Conservation (phyloP, 1,140 invertebrate genomes). For the Drosophila pruinosa region DNA sequence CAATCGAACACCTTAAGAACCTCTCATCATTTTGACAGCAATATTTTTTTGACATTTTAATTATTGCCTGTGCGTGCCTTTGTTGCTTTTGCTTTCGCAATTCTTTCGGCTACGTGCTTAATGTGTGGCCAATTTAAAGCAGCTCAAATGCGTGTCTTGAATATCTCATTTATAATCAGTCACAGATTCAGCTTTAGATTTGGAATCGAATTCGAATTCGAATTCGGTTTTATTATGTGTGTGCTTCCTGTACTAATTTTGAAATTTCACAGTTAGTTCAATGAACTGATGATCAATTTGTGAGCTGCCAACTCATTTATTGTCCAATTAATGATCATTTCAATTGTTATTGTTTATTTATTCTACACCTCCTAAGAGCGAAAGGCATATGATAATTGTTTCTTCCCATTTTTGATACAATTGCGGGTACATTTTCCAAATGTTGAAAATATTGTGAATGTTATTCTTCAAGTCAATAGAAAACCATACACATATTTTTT, state of each 20-base stretch:
- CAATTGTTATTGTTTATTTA: conserved; percentile 54
- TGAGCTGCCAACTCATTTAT: conserved; percentile 47
- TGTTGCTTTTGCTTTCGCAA: conserved; percentile 33
- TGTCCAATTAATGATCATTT: conserved; percentile 59
- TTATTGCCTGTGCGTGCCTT: conserved; percentile 61
- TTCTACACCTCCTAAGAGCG: conserved; percentile 49
- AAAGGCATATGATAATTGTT: conserved; percentile 7
- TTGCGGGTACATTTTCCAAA: no score
- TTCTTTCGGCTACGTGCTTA: conserved; percentile 57
- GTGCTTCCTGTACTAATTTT: conserved; percentile 13
- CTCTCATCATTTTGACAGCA: conserved; percentile 48
- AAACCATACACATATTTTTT: no score
- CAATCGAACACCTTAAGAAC: conserved; percentile 58
- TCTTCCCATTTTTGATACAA: no score
- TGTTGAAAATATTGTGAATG: no score
- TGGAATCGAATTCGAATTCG: conserved; percentile 10
- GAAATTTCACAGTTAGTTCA: conserved; percentile 47
- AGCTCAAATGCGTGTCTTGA: conserved; percentile 63
- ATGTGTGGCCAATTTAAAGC: conserved; percentile 70
- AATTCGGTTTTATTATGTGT: conserved; percentile 32
- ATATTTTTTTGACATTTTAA: conserved; percentile 73
- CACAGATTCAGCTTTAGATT: conserved; percentile 8
- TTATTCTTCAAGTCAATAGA: no score
- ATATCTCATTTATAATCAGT: conserved; percentile 13
- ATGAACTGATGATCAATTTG: conserved; percentile 52